Percentiles rank a stretch among this genome's conserved stretches.
These are phyloP conservation scores for Gandaritis pyraliata DNA, from an alignment of 2,888 invertebrate genomes.

Conservation along the genomic window DNA sequence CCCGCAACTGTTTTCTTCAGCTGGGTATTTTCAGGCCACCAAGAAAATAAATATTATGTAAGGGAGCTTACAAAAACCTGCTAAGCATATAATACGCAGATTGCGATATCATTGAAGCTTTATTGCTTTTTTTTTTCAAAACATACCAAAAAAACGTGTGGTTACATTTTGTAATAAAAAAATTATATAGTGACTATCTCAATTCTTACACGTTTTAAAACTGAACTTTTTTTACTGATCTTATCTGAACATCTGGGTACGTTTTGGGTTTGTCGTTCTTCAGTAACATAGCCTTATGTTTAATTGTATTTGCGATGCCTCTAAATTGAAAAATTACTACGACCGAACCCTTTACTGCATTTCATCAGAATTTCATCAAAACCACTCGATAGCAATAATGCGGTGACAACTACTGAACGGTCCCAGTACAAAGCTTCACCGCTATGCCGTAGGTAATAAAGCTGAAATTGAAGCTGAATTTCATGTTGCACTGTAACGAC, in stretches of 20 bases:
- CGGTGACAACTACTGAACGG: slow-evolving; percentile 41
- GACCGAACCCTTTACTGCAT: slow-evolving; percentile 50
- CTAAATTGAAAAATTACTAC: slow-evolving; percentile 29
- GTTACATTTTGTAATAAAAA: too few relatives aligned
- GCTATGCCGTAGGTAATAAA: slow-evolving; percentile 53
- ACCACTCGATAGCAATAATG: slow-evolving; percentile 60
- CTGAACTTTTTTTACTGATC: too few relatives aligned
- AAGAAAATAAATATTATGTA: neutral
- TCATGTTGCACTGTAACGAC: slow-evolving; percentile 64
- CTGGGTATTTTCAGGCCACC: neutral
- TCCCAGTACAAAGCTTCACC: slow-evolving; percentile 27
- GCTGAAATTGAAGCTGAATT: slow-evolving; percentile 58
- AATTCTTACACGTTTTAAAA: too few relatives aligned
- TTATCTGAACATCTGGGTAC: too few relatives aligned
- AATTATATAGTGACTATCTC: too few relatives aligned
- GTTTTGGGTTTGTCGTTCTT: neutral
- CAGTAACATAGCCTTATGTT: slow-evolving; percentile 1
- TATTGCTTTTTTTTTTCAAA: too few relatives aligned
- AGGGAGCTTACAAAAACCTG: neutral
- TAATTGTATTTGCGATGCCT: slow-evolving; percentile 16
- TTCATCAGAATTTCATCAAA: slow-evolving; percentile 62
- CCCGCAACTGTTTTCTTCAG: slow-evolving; percentile 5
- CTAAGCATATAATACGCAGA: too few relatives aligned
- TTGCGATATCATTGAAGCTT: too few relatives aligned
- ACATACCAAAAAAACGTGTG: too few relatives aligned